A percentile compares a stretch with the other conserved stretches of the same genome.
phyloP scores from a whole-genome alignment of 2,113 vertebrate species.

The Menidia beryllina region DNA sequence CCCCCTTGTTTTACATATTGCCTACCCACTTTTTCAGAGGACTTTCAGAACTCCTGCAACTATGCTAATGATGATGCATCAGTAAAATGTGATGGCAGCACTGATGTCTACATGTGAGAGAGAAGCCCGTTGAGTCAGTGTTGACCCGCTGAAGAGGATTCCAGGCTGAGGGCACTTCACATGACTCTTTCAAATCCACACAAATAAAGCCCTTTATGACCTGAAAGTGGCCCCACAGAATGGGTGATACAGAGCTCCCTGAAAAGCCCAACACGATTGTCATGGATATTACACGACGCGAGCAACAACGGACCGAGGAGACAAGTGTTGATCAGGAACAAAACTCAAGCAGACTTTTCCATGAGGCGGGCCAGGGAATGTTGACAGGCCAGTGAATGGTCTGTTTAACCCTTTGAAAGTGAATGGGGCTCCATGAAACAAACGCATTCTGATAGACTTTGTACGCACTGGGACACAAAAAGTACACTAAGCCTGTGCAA shows the following conservation, averaged over 20 bases:
- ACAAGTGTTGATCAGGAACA: constrained; percentile 93
- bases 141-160: constrained; percentile 95
- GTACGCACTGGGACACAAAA: constrained; percentile 86
- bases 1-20: background rate
- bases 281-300: constrained; percentile 99
- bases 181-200: constrained; percentile 98
- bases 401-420: constrained; percentile 99
- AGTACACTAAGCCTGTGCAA: constrained; percentile 83
- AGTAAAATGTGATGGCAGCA: constrained; percentile 95
- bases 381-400: constrained; percentile 98
- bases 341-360: constrained; percentile 93
- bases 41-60: constrained; percentile 85
- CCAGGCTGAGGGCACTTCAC: constrained; percentile 93
- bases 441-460: constrained; percentile 97
- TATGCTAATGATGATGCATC: constrained; percentile 91
- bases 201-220: constrained; percentile 98
- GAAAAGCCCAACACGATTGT: constrained; percentile 97
- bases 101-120: constrained; percentile 91
- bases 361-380: constrained; percentile 87
- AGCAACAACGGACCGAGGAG: constrained; percentile 94
- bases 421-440: constrained; percentile 90
- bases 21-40: constrained; percentile 76
- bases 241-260: constrained; percentile 91
- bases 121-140: constrained; percentile 92
- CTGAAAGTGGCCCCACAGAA: constrained; percentile 97